Conservation (phyloP, 2,797 vertebrate species). For the Luscinia luscinia region DNA sequence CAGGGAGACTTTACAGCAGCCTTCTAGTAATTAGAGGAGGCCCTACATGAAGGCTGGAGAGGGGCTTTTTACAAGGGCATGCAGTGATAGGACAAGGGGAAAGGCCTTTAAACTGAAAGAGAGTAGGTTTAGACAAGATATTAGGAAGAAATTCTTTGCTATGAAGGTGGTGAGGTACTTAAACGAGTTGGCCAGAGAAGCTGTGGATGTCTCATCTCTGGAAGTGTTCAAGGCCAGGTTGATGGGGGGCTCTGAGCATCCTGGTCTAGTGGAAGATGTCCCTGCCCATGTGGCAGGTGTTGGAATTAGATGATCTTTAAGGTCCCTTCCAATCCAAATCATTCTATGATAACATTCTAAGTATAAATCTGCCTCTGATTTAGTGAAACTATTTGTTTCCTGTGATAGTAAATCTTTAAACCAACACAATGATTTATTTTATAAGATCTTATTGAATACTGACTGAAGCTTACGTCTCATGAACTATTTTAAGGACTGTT, state of each 20-base stretch:
- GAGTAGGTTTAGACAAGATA: background rate
- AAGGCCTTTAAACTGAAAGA: background rate
- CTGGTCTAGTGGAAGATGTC: background rate
- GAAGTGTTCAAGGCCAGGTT: background rate
- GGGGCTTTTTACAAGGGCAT: background rate
- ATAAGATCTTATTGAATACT: background rate
- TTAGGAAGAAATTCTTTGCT: background rate
- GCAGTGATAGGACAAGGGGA: background rate
- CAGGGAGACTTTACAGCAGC: background rate
- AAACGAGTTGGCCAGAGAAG: background rate
- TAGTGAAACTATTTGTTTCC: background rate
- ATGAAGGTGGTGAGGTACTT: background rate
- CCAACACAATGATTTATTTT: background rate
- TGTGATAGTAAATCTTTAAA: background rate
- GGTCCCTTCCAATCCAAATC: background rate
- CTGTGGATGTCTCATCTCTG: background rate
- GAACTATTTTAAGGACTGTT: background rate
- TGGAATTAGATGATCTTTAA: background rate
- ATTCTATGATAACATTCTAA: background rate
- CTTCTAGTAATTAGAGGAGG: background rate
- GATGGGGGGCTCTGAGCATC: background rate
- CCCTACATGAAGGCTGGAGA: background rate
- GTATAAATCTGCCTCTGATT: background rate
- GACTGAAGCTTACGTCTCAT: background rate
- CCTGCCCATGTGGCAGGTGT: background rate